Evolutionary conservation across 2,888 invertebrate species (phyloP), one percentile per base, ranked within the genome.

Genomic region (Ramazzottius varieornatus): DNA sequence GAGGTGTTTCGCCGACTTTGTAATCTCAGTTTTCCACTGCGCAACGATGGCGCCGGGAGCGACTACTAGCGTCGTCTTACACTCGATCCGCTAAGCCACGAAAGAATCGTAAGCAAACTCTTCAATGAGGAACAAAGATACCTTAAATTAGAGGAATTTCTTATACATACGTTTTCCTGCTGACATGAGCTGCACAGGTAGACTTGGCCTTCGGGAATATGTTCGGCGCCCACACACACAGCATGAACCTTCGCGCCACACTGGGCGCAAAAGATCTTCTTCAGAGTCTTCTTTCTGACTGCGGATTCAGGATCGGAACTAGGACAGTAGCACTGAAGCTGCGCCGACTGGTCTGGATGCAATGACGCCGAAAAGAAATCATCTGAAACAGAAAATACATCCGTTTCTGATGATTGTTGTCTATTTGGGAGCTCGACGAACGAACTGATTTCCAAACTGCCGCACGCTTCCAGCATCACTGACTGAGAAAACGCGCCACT

Each of bases 11-110:
- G 68, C 20, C 4, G 54, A 54, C 29, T 75, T 76, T 32, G 69
- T 64, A 33, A 77, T 75, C 67, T 87, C 87, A 2, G 82, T 79
- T 33, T 80, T 77, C 87, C 87, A 87, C 73, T 87, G 86, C 68
- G 79, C 76, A 69, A 81, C 79, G 64, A 87, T 83, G 1, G 83
- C 76, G 1, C 73, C 72, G 1, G 87, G 87, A 1, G 84, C 81
- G 1, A 87, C 81, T 68, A 87, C 85, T 64, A 87, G 76, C 0
- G 86, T 86, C 0, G 83, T 54, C 29, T 54, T 54, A 54, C 54
- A 54, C 29, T 24, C 20, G 29, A 54, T 54, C 4, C 54, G 54
- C 54, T 54, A 29, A 40, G 40, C 20, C 40, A 40, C 8, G 8
- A 40, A 20, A 13, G 8, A 40, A 40, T 40, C 40, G 40, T 40